Conservation (phyloP, 2,797 vertebrate genomes). For the Tiaroga cobitis region DNA sequence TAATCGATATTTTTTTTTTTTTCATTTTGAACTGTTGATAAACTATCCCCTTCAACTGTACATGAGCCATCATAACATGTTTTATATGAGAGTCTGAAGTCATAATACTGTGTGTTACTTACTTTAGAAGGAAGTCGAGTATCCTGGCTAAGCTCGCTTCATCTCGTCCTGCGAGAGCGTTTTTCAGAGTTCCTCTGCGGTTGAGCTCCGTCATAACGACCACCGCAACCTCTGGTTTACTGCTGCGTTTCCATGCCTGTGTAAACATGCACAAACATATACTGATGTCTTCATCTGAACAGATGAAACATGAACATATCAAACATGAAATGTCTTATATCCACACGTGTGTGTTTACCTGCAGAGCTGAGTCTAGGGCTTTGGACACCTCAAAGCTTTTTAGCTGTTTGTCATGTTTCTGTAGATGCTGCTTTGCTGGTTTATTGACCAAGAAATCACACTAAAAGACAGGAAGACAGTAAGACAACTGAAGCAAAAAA, state of each 20-base stretch:
- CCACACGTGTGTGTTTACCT: slow-evolving; percentile 75
- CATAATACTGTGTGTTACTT: slow-evolving; percentile 47
- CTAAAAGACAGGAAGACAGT: slow-evolving; percentile 69
- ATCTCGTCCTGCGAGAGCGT: slow-evolving; percentile 91
- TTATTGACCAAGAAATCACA: slow-evolving; percentile 92
- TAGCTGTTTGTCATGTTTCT: slow-evolving; percentile 89
- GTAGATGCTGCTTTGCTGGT: slow-evolving; percentile 82
- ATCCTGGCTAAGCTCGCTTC: slow-evolving; percentile 84
- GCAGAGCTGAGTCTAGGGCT: slow-evolving; percentile 89
- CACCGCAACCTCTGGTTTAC: slow-evolving; percentile 87
- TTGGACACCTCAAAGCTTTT: slow-evolving; percentile 91
- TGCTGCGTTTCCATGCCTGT: slow-evolving; percentile 75
- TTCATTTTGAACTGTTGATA: neutral
- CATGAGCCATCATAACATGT: neutral
- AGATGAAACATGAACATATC: too few species aligned
- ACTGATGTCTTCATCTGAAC: neutral
- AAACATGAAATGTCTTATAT: neutral
- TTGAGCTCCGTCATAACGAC: slow-evolving; percentile 94
- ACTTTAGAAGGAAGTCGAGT: slow-evolving; percentile 91
- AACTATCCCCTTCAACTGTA: too few species aligned
- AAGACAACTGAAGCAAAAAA: neutral
- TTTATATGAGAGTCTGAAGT: neutral
- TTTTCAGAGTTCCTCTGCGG: slow-evolving; percentile 91
- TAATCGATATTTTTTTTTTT: neutral
- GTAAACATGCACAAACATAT: slow-evolving; percentile 34